phyloP scores from a whole-genome alignment of 2,888 invertebrate species.

The Acronicta aceris region DNA sequence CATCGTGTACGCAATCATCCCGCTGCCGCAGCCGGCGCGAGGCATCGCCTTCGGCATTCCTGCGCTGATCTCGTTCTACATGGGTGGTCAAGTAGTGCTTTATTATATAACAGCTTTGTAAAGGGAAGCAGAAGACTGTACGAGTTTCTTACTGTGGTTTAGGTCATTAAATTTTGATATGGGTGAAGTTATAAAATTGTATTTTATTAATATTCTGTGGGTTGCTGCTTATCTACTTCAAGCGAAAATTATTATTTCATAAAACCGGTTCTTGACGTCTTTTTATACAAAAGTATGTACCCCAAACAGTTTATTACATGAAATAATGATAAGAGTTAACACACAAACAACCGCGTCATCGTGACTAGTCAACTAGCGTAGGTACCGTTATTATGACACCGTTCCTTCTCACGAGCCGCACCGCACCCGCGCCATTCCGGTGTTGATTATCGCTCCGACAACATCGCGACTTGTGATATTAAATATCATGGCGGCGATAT shows the following conservation, averaged over 20 bases:
- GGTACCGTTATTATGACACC: constrained; percentile 3
- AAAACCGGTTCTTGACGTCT: not conserved
- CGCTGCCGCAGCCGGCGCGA: constrained; percentile 89
- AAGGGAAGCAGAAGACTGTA: constrained; percentile 15
- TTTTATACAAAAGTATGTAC: not conserved
- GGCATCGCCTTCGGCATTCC: constrained; percentile 73
- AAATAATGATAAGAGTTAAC: constrained; percentile 10
- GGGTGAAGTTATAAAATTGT: constrained; percentile 8
- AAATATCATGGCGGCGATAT: constrained; percentile 56
- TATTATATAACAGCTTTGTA: constrained; percentile 68
- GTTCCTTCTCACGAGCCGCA: constrained; percentile 7
- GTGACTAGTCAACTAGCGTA: constrained; percentile 14
- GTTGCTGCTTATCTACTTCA: not conserved
- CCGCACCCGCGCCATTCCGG: constrained; percentile 33
- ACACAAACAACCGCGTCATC: constrained; percentile 13
- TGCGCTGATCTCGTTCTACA: constrained; percentile 71
- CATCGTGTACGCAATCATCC: constrained; percentile 90
- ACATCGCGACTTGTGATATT: constrained; percentile 15
- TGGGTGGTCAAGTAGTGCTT: constrained; percentile 74
- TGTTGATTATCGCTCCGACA: constrained; percentile 23
- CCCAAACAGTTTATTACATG: constrained; percentile 2
- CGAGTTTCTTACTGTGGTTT: constrained; percentile 5
- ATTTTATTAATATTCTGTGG: constrained; percentile 24
- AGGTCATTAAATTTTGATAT: constrained; percentile 10
- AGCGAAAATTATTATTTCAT: not conserved